phyloP scores from a whole-genome alignment of 2,797 vertebrate species.

The Pygocentrus nattereri region DNA sequence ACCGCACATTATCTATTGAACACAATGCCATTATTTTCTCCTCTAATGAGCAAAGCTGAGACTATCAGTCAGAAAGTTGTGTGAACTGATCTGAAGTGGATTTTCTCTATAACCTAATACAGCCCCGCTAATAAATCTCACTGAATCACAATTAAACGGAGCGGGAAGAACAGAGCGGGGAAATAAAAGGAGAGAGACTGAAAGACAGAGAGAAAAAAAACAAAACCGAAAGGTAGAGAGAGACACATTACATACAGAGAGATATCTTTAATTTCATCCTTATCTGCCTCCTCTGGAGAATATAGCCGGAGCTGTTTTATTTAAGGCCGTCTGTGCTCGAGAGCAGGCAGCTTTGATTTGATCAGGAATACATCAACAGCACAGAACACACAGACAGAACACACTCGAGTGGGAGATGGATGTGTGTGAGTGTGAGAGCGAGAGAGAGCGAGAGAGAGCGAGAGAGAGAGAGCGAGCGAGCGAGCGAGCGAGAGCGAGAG shows the following conservation, averaged over 20 bases:
- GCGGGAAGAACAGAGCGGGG: background rate
- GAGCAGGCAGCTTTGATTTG: slow-evolving; percentile 34
- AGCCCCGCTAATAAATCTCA: too few relatives aligned
- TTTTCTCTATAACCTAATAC: too few relatives aligned
- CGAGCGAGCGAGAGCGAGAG: too few relatives aligned
- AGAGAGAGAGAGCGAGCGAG: background rate
- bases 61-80: too few relatives aligned
- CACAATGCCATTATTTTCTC: too few relatives aligned
- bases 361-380: slow-evolving; percentile 33
- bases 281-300: slow-evolving; percentile 37
- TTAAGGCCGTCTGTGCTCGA: slow-evolving; percentile 33
- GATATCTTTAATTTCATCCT: slow-evolving; percentile 18
- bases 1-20: too few relatives aligned
- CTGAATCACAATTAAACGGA: background rate
- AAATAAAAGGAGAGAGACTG: background rate
- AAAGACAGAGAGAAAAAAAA: background rate
- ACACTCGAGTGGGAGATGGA: slow-evolving; percentile 17
- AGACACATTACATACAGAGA: slow-evolving; percentile 6
- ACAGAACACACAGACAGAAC: slow-evolving; percentile 21
- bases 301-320: slow-evolving; percentile 26
- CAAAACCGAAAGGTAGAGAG: background rate
- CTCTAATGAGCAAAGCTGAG: too few relatives aligned
- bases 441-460: background rate
- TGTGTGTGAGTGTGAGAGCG: background rate
- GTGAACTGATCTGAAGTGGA: too few relatives aligned